phyloP scores from a whole-genome alignment of 2,888 invertebrate species.

The Leptinotarsa haldemani region DNA sequence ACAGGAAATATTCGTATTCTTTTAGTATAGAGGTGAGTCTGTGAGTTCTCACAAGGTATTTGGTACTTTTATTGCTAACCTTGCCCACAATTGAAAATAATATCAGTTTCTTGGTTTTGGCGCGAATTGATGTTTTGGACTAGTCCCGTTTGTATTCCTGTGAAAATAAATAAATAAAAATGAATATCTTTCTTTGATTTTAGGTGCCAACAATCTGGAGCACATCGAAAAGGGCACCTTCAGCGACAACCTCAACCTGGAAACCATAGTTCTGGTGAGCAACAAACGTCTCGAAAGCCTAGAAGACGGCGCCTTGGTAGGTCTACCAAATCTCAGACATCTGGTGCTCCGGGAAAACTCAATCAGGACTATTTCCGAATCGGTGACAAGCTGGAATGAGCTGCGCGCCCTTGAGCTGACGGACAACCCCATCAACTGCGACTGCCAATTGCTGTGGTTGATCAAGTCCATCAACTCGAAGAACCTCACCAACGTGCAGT shows the following conservation, averaged over 20 bases:
- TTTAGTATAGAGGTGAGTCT: no score
- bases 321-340: constrained; percentile 82
- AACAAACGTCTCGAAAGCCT: constrained; percentile 80
- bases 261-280: constrained; percentile 79
- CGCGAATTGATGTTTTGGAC: no score
- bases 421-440: constrained; percentile 85
- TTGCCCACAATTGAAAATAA: no score
- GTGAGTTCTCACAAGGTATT: no score
- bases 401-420: constrained; percentile 80
- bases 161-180: no score
- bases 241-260: constrained; percentile 83
- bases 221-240: constrained; percentile 83
- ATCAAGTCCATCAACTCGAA: constrained; percentile 76
- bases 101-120: no score
- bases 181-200: neutral
- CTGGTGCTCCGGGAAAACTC: constrained; percentile 84
- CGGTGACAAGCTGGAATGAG: constrained; percentile 83
- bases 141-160: no score
- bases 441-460: constrained; percentile 85
- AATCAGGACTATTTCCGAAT: constrained; percentile 80
- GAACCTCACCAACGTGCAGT: constrained; percentile 77
- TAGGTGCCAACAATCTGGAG: constrained; percentile 78
- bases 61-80: no score
- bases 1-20: no score
- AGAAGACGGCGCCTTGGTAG: constrained; percentile 82